Percentiles rank a stretch among this genome's conserved stretches.
phyloP scores from a whole-genome alignment of 1,140 invertebrate genomes.

The Phymastichus coffea region DNA sequence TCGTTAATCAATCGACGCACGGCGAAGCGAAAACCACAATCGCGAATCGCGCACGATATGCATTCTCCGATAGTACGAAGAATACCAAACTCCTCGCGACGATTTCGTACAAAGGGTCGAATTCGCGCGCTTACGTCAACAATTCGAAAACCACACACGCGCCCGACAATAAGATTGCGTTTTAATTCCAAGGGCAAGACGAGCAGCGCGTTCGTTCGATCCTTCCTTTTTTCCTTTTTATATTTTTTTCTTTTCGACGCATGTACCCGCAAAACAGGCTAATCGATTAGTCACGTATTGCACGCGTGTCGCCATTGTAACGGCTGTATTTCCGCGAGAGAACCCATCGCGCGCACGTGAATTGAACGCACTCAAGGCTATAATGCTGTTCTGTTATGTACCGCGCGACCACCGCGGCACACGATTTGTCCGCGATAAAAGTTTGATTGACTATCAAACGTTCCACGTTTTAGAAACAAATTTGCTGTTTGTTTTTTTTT shows the following conservation, averaged over 20 bases:
- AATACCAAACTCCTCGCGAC: too few species aligned
- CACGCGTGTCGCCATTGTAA: constrained; percentile 1
- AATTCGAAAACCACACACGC: not conserved
- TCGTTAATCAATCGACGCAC: too few species aligned
- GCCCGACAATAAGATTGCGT: constrained; percentile 9
- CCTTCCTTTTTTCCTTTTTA: too few species aligned
- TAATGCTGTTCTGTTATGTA: not conserved
- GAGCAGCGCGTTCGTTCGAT: too few species aligned
- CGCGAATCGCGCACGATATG: too few species aligned
- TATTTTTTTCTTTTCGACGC: not conserved
- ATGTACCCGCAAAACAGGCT: not conserved
- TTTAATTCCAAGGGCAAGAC: not conserved
- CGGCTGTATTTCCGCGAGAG: constrained; percentile 9
- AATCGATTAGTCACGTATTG: not conserved
- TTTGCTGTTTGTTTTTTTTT: not conserved
- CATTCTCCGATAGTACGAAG: too few species aligned
- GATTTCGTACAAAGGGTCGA: not conserved
- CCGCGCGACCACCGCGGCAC: not conserved
- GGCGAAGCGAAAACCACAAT: too few species aligned
- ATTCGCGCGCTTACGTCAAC: not conserved
- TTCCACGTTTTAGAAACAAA: too few species aligned
- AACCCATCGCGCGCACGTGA: not conserved
- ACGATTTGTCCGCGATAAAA: not conserved
- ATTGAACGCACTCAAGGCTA: not conserved
- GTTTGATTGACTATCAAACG: too few species aligned